Conservation (phyloP, 1,140 invertebrate species). For the Dendroctonus valens region DNA sequence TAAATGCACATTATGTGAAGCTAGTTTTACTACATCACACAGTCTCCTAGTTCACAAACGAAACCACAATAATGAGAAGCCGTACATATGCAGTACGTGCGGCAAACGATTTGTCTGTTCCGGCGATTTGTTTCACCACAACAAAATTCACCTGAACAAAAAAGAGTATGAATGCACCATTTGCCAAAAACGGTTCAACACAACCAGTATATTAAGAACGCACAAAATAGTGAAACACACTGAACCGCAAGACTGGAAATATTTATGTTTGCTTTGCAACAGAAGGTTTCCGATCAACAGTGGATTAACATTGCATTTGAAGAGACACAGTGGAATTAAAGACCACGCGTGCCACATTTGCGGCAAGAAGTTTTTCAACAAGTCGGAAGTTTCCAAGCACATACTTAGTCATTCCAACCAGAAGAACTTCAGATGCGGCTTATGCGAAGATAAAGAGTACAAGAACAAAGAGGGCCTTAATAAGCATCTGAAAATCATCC, state of each 20-base stretch:
- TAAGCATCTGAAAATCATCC: conserved; percentile 35
- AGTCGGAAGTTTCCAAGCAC: conserved; percentile 97
- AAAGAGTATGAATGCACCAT: conserved; percentile 37
- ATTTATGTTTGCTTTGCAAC: conserved; percentile 32
- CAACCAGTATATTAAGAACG: conserved; percentile 35
- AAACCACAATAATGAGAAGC: conserved; percentile 39
- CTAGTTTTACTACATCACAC: conserved; percentile 34
- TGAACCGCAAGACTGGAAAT: conserved; percentile 38
- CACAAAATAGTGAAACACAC: conserved; percentile 38
- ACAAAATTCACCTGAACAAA: conserved; percentile 39
- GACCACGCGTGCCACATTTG: conserved; percentile 81
- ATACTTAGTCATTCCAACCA: conserved; percentile 96
- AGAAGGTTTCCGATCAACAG: conserved; percentile 37
- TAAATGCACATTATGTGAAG: conserved; percentile 37
- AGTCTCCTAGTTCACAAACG: conserved; percentile 36
- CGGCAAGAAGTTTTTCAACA: conserved; percentile 94
- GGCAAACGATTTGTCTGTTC: conserved; percentile 37
- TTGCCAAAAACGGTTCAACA: conserved; percentile 38
- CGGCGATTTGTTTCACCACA: conserved; percentile 37
- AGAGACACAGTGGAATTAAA: conserved; percentile 33
- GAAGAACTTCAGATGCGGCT: conserved; percentile 90
- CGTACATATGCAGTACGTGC: conserved; percentile 36
- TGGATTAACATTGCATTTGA: conserved; percentile 32
- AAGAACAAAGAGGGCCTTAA: conserved; percentile 35
- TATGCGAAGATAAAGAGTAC: conserved; percentile 77